Evolutionary conservation across 2,113 vertebrate genomes (phyloP).

Genomic region (Limanda limanda): DNA sequence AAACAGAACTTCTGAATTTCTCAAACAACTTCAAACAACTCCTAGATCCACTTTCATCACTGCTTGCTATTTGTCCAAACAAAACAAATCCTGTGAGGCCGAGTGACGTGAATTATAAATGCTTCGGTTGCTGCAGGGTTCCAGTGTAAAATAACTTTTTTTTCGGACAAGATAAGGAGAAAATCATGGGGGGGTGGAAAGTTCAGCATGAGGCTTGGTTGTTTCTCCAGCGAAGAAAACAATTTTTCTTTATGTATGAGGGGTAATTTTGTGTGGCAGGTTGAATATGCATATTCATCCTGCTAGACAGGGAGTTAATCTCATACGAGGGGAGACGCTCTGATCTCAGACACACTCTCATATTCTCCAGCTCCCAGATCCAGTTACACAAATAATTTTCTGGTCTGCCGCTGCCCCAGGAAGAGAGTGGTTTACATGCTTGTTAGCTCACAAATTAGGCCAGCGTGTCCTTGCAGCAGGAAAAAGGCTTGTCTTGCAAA

Average conservation of each 20-base stretch:
- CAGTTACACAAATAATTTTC: slow-evolving; percentile 56
- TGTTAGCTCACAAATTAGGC: slow-evolving; percentile 81
- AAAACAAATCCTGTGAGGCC: slow-evolving; percentile 23
- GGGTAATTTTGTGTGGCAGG: slow-evolving; percentile 19
- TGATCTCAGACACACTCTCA: slow-evolving; percentile 33
- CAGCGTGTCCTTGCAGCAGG: slow-evolving; percentile 77
- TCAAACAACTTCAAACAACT: slow-evolving; percentile 13
- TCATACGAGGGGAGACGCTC: slow-evolving; percentile 19
- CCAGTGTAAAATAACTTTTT: slow-evolving; percentile 11
- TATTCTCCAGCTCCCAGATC: slow-evolving; percentile 34
- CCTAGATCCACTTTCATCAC: slow-evolving; percentile 26
- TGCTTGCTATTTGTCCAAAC: slow-evolving; percentile 34
- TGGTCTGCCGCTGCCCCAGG: slow-evolving; percentile 50
- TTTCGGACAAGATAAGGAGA: neutral
- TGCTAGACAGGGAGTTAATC: slow-evolving; percentile 15
- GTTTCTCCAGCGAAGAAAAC: neutral
- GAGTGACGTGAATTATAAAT: slow-evolving; percentile 35
- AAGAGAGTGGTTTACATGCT: slow-evolving; percentile 74
- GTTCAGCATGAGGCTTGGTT: neutral
- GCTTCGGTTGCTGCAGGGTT: slow-evolving; percentile 23
- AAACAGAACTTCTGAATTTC: slow-evolving; percentile 9
- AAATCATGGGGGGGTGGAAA: neutral
- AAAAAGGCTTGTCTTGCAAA: slow-evolving; percentile 72
- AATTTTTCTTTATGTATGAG: neutral
- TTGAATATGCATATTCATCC: slow-evolving; percentile 44